Evolutionary conservation across 2,888 invertebrate genomes (phyloP).

Genomic region (Drosophila rubida): DNA sequence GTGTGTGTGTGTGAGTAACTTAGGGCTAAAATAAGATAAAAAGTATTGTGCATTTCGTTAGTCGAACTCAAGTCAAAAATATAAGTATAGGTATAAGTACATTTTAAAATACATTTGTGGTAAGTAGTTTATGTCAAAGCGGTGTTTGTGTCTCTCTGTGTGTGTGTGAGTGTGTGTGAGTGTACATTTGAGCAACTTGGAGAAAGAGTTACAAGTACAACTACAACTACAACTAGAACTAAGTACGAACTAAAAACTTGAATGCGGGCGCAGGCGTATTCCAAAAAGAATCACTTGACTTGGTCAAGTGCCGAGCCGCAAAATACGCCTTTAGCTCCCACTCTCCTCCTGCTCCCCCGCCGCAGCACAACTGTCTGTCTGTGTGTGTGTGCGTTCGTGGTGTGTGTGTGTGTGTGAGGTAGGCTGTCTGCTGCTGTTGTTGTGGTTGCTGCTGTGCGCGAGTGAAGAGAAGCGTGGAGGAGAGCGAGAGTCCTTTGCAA

Average conservation of each 20-base stretch:
- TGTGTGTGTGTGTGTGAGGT: conserved; percentile 58
- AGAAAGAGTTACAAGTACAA: conserved; percentile 55
- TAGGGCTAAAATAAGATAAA: conserved; percentile 57
- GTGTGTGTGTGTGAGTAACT: conserved; percentile 47
- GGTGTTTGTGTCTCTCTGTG: conserved; percentile 4
- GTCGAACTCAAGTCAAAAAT: conserved; percentile 65
- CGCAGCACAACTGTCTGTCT: conserved; percentile 13
- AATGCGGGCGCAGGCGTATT: conserved; percentile 52
- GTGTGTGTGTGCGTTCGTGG: conserved; percentile 10
- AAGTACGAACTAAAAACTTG: conserved; percentile 61
- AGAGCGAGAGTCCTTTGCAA: conserved; percentile 31
- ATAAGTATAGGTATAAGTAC: conserved; percentile 51
- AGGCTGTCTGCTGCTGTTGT: conserved; percentile 44
- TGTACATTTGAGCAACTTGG: conserved; percentile 74
- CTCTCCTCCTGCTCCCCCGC: neutral
- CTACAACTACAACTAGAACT: conserved; percentile 62
- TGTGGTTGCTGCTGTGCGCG: conserved; percentile 21
- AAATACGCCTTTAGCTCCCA: conserved; percentile 33
- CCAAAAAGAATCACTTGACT: conserved; percentile 63
- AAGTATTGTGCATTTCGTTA: conserved; percentile 52
- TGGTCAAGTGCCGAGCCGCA: conserved; percentile 66
- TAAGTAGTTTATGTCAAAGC: conserved; percentile 49
- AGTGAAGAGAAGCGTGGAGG: conserved; percentile 21
- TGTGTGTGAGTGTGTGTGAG: conserved; percentile 24
- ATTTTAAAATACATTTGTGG: conserved; percentile 68